Conservation (phyloP, 2,888 invertebrate genomes). For the Yponomeuta malinellus region DNA sequence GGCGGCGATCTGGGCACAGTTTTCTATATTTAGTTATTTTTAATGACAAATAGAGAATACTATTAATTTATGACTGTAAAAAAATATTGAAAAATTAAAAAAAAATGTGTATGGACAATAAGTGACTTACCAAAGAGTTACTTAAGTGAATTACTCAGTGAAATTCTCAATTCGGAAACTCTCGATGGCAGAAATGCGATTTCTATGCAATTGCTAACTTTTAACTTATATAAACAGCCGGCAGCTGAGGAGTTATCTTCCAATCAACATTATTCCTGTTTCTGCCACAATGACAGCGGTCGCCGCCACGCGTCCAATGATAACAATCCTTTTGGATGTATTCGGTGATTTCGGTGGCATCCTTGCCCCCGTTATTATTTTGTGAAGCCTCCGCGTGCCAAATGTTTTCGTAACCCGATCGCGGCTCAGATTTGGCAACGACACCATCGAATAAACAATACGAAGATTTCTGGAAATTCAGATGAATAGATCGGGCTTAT, state of each 20-base stretch:
- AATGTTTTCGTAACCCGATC: constrained; percentile 27
- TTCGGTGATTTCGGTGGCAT: neutral
- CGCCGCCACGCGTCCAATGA: constrained; percentile 20
- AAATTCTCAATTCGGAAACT: no score
- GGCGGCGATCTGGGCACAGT: no score
- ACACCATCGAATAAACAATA: neutral
- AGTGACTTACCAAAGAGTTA: no score
- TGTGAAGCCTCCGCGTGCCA: constrained; percentile 24
- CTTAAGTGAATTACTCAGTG: no score
- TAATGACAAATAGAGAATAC: no score
- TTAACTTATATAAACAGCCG: neutral
- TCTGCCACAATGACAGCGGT: constrained; percentile 3
- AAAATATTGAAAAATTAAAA: no score
- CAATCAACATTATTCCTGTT: constrained; percentile 10
- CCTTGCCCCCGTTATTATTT: constrained; percentile 12
- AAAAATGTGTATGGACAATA: no score
- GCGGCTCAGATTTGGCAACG: constrained; percentile 12
- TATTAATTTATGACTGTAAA: no score
- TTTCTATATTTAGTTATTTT: no score
- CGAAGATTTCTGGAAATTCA: neutral
- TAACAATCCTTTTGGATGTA: constrained; percentile 23
- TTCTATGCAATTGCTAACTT: no score
- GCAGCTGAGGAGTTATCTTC: constrained; percentile 12
- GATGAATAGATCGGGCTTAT: neutral
- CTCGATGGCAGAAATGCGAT: no score